Percentiles rank a stretch among this genome's conserved stretches.
Conservation (phyloP, 2,113 vertebrate species). For the Lichenostomus cassidix region DNA sequence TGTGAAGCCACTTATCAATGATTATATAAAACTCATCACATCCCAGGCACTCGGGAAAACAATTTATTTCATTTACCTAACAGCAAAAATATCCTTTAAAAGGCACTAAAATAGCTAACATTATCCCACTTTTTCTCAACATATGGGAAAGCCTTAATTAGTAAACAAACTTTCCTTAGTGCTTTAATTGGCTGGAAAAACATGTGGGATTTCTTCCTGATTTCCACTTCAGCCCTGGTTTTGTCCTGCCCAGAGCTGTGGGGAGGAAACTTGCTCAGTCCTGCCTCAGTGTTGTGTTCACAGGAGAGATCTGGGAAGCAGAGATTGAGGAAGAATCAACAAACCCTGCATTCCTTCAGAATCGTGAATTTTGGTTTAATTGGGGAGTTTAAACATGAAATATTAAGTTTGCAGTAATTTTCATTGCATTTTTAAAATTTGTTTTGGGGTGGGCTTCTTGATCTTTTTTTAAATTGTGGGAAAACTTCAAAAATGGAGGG, state of each 20-base stretch:
- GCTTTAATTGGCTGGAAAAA: constrained; percentile 7
- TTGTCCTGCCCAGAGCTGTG: constrained; percentile 26
- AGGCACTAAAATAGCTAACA: neutral
- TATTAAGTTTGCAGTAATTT: neutral
- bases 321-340: neutral
- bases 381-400: neutral
- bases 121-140: neutral
- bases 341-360: neutral
- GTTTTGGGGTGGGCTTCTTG: neutral
- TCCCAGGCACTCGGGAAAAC: neutral
- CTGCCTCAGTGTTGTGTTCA: neutral
- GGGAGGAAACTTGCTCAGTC: neutral
- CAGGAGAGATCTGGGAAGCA: neutral
- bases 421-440: neutral
- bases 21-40: neutral
- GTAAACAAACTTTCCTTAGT: neutral
- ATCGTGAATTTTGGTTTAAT: accelerated
- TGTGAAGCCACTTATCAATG: neutral
- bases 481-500: neutral
- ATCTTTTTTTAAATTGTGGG: neutral
- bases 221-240: constrained; percentile 2
- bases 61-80: neutral
- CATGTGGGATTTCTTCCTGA: neutral
- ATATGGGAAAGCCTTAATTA: neutral
- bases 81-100: neutral